Evolutionary conservation across 2,888 invertebrate species (phyloP), one percentile per base, ranked within the genome.

Genomic region (Catocala fraxini): DNA sequence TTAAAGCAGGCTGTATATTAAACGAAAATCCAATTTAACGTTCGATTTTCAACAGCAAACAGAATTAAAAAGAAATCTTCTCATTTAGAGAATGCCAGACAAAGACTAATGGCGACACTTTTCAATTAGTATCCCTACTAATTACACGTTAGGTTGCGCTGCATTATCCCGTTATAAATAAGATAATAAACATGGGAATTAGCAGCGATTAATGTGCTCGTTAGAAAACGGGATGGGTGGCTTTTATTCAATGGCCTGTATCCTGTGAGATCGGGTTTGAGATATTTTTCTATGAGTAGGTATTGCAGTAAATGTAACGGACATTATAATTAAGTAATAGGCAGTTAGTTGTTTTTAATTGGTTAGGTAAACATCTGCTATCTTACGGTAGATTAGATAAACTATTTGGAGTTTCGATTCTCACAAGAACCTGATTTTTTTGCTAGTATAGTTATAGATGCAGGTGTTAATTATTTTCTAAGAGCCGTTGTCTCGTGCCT

Each of bases 181-280:
- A 59, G 39, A 54, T 54, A 53, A 53, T 51, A 57, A 57, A 51
- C 39, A 13, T 15, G 45, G 11, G 43, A 60, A 55, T 51, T 33
- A 51, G 35, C 1, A 39, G 41, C 55, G 55, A 55, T 55, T 55
- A 55, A 55, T 51, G 60, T 45, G 35, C 52, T 42, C 51, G 9
- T 54, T 55, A 58, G 65, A 60, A 57, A 65, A 60, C 61, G 59
- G 78, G 48, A 62, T 56, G 46, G 59, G 35, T 33, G 51, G 12
- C 67, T 75, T 72, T 70, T 68, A 68, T 69, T 78, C 64, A 55
- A 75, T 72, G 66, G 10, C n/a, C 51, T 25, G 25, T 59, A 70
- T 78, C 68, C 73, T 69, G 70, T 9, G 7, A 35, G 45, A 72
- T 68, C 59, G 52, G 70, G 59, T 41, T 45, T 11, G 6, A 6